Conservation (phyloP, 2,113 vertebrate genomes). For the Haplotaxodon microlepis region DNA sequence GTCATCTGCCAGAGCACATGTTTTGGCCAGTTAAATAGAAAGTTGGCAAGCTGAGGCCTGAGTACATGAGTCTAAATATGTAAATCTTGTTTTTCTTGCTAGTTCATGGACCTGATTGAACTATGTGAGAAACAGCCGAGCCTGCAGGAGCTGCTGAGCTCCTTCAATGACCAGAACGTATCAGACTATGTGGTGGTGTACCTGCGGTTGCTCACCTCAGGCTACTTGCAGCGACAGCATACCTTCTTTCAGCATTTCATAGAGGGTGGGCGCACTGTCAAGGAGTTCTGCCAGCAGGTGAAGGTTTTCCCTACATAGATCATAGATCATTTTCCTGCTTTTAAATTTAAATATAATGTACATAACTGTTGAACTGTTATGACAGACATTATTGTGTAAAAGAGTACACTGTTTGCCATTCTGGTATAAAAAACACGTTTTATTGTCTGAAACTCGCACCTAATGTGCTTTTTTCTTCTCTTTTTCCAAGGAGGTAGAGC, state of each 20-base stretch:
- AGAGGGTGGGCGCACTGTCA: constrained; percentile 87
- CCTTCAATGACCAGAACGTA: constrained; percentile 92
- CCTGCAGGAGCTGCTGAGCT: constrained; percentile 77
- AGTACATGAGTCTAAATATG: background rate
- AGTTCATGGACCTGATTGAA: constrained; percentile 95
- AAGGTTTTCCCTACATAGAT: background rate
- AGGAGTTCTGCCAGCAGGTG: constrained; percentile 92
- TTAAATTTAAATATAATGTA: background rate
- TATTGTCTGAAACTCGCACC: background rate
- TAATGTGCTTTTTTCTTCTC: background rate
- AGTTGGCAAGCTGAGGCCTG: background rate
- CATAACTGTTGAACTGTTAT: background rate
- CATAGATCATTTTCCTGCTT: background rate
- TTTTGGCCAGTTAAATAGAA: background rate
- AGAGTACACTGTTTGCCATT: background rate
- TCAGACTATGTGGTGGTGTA: constrained; percentile 94
- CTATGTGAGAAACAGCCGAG: constrained; percentile 84
- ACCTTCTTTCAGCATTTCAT: constrained; percentile 93
- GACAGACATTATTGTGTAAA: background rate
- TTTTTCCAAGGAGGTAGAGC: constrained; percentile 75
- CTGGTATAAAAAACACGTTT: accelerated
- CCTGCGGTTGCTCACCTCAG: constrained; percentile 88
- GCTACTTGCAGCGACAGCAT: constrained; percentile 88
- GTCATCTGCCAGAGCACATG: background rate
- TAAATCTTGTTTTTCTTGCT: background rate